Conservation (phyloP, 2,113 vertebrate genomes). For the Ursus arctos region DNA sequence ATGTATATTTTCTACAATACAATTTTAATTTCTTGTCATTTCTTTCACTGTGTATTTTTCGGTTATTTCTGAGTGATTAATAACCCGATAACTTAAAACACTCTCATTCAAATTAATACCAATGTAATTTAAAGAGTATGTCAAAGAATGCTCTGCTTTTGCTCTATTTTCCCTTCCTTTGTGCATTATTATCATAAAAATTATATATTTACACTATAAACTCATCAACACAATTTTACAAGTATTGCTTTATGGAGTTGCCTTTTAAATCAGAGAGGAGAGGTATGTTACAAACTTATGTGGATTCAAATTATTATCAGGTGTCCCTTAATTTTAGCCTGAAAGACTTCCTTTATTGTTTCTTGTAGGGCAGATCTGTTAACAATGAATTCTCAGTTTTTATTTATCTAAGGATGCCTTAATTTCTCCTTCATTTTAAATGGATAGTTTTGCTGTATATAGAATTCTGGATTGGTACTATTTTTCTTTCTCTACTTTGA, state of each 20-base stretch:
- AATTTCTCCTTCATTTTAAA: not conserved
- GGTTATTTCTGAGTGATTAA: constrained; percentile 8
- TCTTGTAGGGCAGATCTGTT: not conserved
- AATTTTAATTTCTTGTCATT: not conserved
- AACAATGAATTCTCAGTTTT: not conserved
- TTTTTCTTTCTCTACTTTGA: not conserved
- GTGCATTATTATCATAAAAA: not conserved
- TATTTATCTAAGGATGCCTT: not conserved
- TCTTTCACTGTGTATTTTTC: not conserved
- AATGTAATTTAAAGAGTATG: not conserved
- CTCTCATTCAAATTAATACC: not conserved
- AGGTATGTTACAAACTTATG: not conserved
- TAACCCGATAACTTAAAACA: not conserved
- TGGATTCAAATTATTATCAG: not conserved
- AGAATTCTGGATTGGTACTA: not conserved
- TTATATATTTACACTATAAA: not conserved
- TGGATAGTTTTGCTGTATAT: not conserved
- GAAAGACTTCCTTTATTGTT: not conserved
- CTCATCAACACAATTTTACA: not conserved
- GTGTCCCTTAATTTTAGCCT: not conserved
- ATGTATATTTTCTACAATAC: not conserved
- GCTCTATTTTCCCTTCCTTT: not conserved
- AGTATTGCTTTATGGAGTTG: not conserved
- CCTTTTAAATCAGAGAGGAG: not conserved
- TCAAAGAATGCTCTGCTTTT: not conserved